Evolutionary conservation across 2,888 invertebrate genomes (phyloP).

Genomic region (Tribolium freemani): DNA sequence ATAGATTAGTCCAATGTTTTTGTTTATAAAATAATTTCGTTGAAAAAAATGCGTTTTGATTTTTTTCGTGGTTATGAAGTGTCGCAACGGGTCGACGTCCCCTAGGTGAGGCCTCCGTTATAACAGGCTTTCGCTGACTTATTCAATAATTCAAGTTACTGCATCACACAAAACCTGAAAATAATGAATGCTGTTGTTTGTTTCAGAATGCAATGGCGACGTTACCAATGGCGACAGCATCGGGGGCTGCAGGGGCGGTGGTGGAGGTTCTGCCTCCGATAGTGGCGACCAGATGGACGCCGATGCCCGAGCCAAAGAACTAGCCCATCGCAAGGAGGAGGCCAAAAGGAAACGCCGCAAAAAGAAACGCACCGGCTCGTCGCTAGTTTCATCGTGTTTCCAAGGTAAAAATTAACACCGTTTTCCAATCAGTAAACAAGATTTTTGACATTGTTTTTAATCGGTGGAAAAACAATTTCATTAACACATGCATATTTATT

Average conservation of each 20-base stretch:
- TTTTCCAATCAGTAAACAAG: no score
- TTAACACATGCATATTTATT: no score
- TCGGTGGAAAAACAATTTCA: no score
- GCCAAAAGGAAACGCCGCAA: slow-evolving; percentile 89
- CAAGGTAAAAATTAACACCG: slow-evolving; percentile 74
- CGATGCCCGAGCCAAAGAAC: slow-evolving; percentile 75
- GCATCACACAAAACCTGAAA: not conserved
- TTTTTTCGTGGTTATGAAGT: not conserved
- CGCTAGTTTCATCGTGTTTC: slow-evolving; percentile 90
- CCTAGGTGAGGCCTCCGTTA: slow-evolving; percentile 29
- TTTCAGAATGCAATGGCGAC: slow-evolving; percentile 61
- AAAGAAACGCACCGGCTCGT: slow-evolving; percentile 92
- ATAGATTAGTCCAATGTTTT: not conserved
- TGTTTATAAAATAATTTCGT: not conserved
- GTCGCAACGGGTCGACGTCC: slow-evolving; percentile 20
- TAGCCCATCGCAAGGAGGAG: slow-evolving; percentile 87
- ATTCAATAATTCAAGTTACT: not conserved
- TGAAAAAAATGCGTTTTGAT: not conserved
- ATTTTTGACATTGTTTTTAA: no score
- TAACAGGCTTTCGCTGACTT: slow-evolving; percentile 5
- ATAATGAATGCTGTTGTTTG: slow-evolving; percentile 6
- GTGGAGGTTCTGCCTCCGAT: slow-evolving; percentile 68
- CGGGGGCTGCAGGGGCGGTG: slow-evolving; percentile 59
- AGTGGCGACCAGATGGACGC: slow-evolving; percentile 72
- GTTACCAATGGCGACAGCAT: slow-evolving; percentile 72